Evolutionary conservation across 1,140 invertebrate genomes (phyloP).

Genomic region (Paralvinella palmiformis): DNA sequence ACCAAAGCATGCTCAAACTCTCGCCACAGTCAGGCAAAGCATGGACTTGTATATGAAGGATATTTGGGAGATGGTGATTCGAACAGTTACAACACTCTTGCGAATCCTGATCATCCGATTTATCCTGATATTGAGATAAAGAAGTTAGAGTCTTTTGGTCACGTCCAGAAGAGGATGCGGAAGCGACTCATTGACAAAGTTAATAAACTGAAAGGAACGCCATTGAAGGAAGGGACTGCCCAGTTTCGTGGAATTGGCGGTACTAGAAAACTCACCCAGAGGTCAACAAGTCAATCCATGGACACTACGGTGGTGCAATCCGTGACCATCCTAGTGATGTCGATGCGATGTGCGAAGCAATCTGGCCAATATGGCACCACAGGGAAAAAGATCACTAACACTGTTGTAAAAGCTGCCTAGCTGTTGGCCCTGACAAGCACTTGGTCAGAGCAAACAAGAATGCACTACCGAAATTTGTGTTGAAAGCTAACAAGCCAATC

Average conservation of each 20-base stretch:
- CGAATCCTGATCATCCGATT: too few relatives aligned
- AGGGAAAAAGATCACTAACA: neutral
- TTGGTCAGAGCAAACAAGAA: constrained; percentile 1
- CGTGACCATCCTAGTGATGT: neutral
- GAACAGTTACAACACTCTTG: too few relatives aligned
- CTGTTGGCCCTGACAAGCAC: too few relatives aligned
- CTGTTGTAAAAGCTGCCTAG: too few relatives aligned
- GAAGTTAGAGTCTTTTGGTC: neutral
- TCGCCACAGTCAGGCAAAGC: neutral
- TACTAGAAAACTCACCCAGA: neutral
- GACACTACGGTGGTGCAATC: neutral
- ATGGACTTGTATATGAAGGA: constrained; percentile 1
- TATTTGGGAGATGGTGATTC: too few relatives aligned
- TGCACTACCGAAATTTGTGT: constrained; percentile 1
- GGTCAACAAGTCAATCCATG: too few relatives aligned
- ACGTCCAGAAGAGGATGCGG: neutral
- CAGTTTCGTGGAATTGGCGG: neutral
- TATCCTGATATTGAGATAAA: neutral
- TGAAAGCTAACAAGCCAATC: too few relatives aligned
- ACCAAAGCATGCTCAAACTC: neutral
- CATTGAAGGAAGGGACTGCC: neutral
- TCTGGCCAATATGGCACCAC: neutral
- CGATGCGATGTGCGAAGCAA: neutral
- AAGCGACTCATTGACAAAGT: too few relatives aligned
- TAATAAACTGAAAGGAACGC: neutral